These are phyloP conservation scores for Apostichopus parvimensis DNA, from an alignment of 35 echinoderm and acorn worm species.

Conservation along the genomic window DNA sequence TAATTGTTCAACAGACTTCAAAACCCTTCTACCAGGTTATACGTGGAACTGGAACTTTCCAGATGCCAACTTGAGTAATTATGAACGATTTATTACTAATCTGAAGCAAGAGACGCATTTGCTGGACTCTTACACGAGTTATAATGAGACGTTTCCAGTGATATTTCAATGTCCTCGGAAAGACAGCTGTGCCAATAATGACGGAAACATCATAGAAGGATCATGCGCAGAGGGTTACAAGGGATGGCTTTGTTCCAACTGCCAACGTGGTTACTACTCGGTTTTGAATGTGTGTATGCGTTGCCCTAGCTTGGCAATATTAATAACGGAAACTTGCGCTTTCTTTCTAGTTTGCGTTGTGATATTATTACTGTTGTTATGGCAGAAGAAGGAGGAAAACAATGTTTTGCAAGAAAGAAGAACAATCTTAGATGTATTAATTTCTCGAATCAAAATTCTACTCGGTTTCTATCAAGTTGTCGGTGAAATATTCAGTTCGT, in stretches of 20 bases:
- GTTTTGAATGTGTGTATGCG: conserved; percentile 5
- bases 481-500: conserved; percentile 15
- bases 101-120: not conserved
- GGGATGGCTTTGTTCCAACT: conserved; percentile 50
- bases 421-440: not conserved
- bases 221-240: not conserved
- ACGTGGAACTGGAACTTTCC: conserved; percentile 52
- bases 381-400: not conserved
- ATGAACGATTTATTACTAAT: conserved; percentile 45
- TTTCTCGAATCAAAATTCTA: conserved; percentile 48
- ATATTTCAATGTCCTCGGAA: not conserved
- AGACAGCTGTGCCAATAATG: not conserved
- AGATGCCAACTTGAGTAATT: not conserved
- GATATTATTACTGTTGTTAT: not conserved
- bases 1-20: conserved; percentile 23
- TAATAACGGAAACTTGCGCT: not conserved
- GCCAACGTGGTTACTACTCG: conserved; percentile 8
- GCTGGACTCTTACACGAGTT: not conserved
- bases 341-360: not conserved
- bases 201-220: not conserved
- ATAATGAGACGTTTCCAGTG: not conserved
- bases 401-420: not conserved
- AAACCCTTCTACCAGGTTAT: conserved; percentile 35
- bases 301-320: not conserved
- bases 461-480: conserved; percentile 52